phyloP scores from a whole-genome alignment of 2,797 vertebrate species.

The Sebastes alutus region DNA sequence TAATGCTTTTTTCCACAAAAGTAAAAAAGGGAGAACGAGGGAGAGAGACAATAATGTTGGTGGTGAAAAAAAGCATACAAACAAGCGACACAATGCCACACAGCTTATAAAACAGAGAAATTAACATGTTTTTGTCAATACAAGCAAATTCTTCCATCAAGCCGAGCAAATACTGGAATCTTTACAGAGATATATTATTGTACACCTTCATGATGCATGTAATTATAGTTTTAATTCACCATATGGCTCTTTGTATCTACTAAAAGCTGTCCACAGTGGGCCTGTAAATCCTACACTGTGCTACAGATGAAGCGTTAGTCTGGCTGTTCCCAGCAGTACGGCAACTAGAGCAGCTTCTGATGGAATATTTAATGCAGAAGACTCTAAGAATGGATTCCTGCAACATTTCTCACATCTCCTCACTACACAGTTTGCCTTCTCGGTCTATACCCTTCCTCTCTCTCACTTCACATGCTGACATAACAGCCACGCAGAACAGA shows the following conservation, averaged over 20 bases:
- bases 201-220: background rate
- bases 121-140: background rate
- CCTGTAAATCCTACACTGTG: slow-evolving; percentile 15
- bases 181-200: background rate
- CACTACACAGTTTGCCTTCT: background rate
- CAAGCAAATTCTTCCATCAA: background rate
- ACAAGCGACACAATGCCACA: background rate
- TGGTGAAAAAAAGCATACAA: background rate
- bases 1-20: slow-evolving; percentile 8
- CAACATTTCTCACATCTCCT: slow-evolving; percentile 39
- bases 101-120: background rate
- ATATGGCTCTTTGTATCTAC: slow-evolving; percentile 21
- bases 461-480: slow-evolving; percentile 4
- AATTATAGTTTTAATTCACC: slow-evolving; percentile 38
- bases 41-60: background rate
- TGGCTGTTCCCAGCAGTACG: slow-evolving; percentile 27
- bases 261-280: slow-evolving; percentile 28
- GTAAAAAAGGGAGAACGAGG: background rate
- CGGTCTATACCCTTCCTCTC: background rate
- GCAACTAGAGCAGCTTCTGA: slow-evolving; percentile 62
- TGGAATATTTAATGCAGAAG: slow-evolving; percentile 63
- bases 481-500: background rate
- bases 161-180: background rate
- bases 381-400: slow-evolving; percentile 52
- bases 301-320: slow-evolving; percentile 38